Evolutionary conservation across 2,888 invertebrate genomes (phyloP).

Genomic region (Lydus trimaculatus): DNA sequence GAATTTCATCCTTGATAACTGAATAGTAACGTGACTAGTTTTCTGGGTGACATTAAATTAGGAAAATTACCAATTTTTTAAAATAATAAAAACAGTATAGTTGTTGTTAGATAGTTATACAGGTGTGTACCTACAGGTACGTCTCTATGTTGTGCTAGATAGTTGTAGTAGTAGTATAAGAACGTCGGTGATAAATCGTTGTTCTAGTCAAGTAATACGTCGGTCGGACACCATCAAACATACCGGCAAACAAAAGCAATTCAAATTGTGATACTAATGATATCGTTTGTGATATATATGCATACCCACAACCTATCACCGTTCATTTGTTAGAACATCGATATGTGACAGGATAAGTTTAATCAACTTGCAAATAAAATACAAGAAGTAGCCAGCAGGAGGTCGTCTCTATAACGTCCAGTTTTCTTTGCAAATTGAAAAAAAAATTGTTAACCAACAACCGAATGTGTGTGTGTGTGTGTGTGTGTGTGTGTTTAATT

Average conservation of each 20-base stretch:
- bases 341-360: slow-evolving; percentile 37
- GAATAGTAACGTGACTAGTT: too few species aligned
- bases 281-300: slow-evolving; percentile 30
- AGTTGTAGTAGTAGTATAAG: too few species aligned
- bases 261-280: slow-evolving; percentile 28
- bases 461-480: neutral
- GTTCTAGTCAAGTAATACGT: slow-evolving; percentile 8
- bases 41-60: neutral
- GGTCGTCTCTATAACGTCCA: neutral
- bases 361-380: slow-evolving; percentile 2
- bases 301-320: slow-evolving; percentile 37
- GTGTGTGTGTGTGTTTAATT: neutral
- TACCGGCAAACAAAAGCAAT: slow-evolving; percentile 27
- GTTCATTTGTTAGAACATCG: slow-evolving; percentile 46
- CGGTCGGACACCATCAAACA: slow-evolving; percentile 15
- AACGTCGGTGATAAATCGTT: slow-evolving; percentile 3
- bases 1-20: neutral
- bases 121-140: neutral
- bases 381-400: neutral
- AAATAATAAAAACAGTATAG: neutral
- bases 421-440: neutral
- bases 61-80: neutral
- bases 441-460: neutral
- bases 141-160: neutral
- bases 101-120: neutral